Base-by-base conservation (phyloP, 2,797 vertebrate genomes). In the Hybognathus amarus region DNA sequence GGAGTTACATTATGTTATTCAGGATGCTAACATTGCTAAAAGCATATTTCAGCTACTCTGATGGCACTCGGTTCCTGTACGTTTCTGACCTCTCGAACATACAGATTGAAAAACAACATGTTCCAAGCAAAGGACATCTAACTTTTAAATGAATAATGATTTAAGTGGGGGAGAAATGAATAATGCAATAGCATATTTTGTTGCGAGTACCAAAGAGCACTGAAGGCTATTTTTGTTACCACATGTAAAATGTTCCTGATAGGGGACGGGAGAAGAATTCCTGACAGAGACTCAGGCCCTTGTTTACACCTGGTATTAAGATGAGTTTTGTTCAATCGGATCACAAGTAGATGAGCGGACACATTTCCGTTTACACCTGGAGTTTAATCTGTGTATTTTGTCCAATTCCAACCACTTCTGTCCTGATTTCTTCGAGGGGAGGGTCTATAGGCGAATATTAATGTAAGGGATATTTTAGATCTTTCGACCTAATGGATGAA, bases 81-180 rank as follows among this genome's bases (percentile, higher is more conserved):
- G 54, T 77, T 61, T 50, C 20, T 18, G 20, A 13, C 45, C 52
- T 42, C 52, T 61, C 2, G 17, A 78, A 54, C 47, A 61, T 13
- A 70, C 9, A 13, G 74, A 63, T 83, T 27, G 22, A 22, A 80
- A 83, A 84, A 77, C 83, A 74, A 40, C 70, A 45, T 61, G 71
- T 59, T 63, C 59, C 36, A 15, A 75, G 70, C 33, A 68, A 73
- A 38, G 54, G 63, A 77, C 68, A 61, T 67, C 50, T 71, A 54
- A 73, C 61, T 84, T n/a, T 36, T 89, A 50, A 84, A 88, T 88
- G 78, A 87, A 79, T 86, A 52, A 88, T 84, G 86, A 68, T 59
- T 83, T 33, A 82, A 71, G 73, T 80, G 77, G 56, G 38, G 38
- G 33, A 61, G 70, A 74, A 63, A 81, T 90, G 3, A 88, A 90